A percentile compares a stretch with the other conserved stretches of the same genome.
Conservation (phyloP, 2,888 invertebrate genomes). For the Hemicrepidius hirtus region DNA sequence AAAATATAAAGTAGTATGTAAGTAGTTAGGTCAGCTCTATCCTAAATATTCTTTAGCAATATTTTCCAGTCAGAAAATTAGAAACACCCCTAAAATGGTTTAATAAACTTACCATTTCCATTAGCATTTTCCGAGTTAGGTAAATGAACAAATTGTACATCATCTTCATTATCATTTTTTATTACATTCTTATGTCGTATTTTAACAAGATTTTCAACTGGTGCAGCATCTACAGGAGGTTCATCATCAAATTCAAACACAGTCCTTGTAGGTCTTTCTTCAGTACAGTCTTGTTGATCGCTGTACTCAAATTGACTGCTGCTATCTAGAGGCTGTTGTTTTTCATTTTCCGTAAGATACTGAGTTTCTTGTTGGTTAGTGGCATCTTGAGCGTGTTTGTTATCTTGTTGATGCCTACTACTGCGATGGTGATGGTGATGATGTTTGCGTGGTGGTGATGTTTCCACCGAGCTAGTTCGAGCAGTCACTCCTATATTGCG, state of each 20-base stretch:
- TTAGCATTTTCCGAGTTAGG: constrained; percentile 67
- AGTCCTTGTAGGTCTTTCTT: constrained; percentile 56
- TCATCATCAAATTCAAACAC: constrained; percentile 77
- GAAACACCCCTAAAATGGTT: too few species aligned
- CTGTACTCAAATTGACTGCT: constrained; percentile 5
- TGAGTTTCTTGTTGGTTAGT: constrained; percentile 40
- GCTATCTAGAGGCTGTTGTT: not conserved
- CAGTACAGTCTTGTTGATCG: constrained; percentile 8
- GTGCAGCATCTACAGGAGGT: constrained; percentile 52
- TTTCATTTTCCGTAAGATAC: constrained; percentile 19
- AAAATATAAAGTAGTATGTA: too few species aligned
- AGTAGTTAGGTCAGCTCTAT: too few species aligned
- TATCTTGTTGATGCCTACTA: constrained; percentile 61
- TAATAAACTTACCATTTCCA: constrained; percentile 58
- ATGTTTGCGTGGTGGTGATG: constrained; percentile 65
- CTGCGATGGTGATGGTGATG: constrained; percentile 72
- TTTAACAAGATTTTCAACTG: constrained; percentile 68
- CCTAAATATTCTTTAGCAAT: too few species aligned
- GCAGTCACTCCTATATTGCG: constrained; percentile 75
- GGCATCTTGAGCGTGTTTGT: constrained; percentile 31
- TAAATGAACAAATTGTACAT: constrained; percentile 77
- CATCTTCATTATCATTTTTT: constrained; percentile 68
- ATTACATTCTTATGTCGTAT: constrained; percentile 72
- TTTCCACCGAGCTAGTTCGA: constrained; percentile 40
- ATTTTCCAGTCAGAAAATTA: too few species aligned